phyloP scores from a whole-genome alignment of 2,888 invertebrate genomes.

The Saturnia pavonia region DNA sequence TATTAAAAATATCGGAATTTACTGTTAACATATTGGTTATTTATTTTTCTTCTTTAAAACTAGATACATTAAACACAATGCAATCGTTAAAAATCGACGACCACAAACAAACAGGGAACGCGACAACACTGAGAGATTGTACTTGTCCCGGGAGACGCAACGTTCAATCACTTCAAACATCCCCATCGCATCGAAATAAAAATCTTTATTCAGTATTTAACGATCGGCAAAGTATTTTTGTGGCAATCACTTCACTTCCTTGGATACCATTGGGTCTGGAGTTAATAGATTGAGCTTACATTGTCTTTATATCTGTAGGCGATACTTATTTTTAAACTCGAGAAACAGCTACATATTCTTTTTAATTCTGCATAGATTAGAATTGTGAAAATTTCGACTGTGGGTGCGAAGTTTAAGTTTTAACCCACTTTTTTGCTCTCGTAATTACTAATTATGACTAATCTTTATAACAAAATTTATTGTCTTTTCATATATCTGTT shows the following conservation, averaged over 20 bases:
- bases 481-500: too few relatives aligned
- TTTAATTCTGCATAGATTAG: too few relatives aligned
- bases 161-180: constrained; percentile 7
- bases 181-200: constrained; percentile 1
- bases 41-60: neutral
- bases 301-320: neutral
- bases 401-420: too few relatives aligned
- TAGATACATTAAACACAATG: neutral
- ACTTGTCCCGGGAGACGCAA: neutral
- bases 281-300: neutral
- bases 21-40: neutral
- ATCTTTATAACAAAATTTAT: too few relatives aligned
- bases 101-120: neutral
- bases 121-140: constrained; percentile 1
- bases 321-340: too few relatives aligned
- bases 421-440: too few relatives aligned
- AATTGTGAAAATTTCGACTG: too few relatives aligned
- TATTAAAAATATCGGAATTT: neutral
- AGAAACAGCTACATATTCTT: too few relatives aligned
- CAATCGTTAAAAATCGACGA: neutral
- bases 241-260: constrained; percentile 10
- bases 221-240: constrained; percentile 26
- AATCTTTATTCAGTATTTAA: constrained; percentile 21
- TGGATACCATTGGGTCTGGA: neutral
- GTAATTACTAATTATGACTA: too few relatives aligned